phyloP scores from a whole-genome alignment of 2,113 vertebrate species.

The Embiotoca jacksoni region DNA sequence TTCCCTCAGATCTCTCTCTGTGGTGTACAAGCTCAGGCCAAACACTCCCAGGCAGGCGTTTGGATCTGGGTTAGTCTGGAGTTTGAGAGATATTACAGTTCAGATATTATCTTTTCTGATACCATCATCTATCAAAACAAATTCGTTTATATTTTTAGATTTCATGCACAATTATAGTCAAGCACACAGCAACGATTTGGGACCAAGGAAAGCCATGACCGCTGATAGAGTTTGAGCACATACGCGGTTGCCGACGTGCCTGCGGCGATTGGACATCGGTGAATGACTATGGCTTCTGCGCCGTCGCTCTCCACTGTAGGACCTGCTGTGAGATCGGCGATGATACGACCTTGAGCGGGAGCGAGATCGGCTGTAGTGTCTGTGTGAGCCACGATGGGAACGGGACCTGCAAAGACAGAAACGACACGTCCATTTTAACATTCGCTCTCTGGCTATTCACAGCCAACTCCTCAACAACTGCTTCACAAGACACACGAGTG shows the following conservation, averaged over 20 bases:
- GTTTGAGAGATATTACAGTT: neutral
- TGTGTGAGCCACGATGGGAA: slow-evolving; percentile 92
- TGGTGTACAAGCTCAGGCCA: slow-evolving; percentile 96
- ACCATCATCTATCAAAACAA: neutral
- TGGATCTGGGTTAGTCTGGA: slow-evolving; percentile 94
- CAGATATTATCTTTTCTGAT: neutral
- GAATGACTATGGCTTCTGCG: slow-evolving; percentile 94
- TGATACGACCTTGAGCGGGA: slow-evolving; percentile 93
- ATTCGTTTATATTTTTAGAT: neutral
- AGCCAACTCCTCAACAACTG: neutral
- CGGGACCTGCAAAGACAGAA: slow-evolving; percentile 84
- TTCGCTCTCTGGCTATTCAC: neutral
- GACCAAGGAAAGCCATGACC: neutral
- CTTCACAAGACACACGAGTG: neutral
- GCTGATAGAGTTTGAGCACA: slow-evolving; percentile 16
- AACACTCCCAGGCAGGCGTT: slow-evolving; percentile 96
- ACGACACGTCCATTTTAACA: neutral
- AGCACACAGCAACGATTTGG: neutral
- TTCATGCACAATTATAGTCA: neutral
- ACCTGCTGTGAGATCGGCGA: slow-evolving; percentile 89
- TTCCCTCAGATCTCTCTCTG: slow-evolving; percentile 94
- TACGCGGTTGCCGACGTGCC: slow-evolving; percentile 96
- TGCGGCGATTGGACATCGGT: slow-evolving; percentile 95
- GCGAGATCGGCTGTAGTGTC: slow-evolving; percentile 91
- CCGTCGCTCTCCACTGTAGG: slow-evolving; percentile 91